Conservation (phyloP, 2,113 vertebrate genomes). For the Alectura lathami region DNA sequence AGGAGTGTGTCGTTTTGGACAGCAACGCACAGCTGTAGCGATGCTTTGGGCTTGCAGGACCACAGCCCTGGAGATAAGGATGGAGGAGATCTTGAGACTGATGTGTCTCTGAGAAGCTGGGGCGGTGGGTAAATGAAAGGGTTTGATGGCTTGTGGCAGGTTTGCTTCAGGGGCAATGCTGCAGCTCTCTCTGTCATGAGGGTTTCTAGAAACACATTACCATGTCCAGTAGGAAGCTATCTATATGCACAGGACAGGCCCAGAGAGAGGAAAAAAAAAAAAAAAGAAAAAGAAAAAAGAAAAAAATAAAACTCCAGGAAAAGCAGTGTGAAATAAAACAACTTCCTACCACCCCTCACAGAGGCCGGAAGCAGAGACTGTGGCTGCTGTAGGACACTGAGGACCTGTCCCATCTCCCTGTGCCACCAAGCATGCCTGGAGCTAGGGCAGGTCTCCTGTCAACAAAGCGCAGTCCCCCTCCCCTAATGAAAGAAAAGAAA, state of each 20-base stretch:
- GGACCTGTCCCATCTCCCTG: background rate
- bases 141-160: background rate
- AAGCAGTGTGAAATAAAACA: background rate
- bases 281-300: background rate
- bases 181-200: background rate
- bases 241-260: background rate
- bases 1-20: background rate
- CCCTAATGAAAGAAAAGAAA: background rate
- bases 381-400: background rate
- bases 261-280: background rate
- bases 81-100: background rate
- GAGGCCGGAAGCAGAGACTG: background rate
- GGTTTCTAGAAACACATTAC: background rate
- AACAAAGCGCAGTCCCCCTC: background rate
- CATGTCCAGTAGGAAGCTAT: background rate
- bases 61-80: background rate
- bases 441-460: background rate
- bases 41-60: background rate
- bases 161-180: background rate
- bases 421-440: background rate
- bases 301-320: background rate
- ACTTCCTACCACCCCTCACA: background rate
- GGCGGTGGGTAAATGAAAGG: background rate
- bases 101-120: background rate
- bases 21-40: accelerated